phyloP scores from a whole-genome alignment of 2,797 vertebrate species.

The Selene dorsalis region DNA sequence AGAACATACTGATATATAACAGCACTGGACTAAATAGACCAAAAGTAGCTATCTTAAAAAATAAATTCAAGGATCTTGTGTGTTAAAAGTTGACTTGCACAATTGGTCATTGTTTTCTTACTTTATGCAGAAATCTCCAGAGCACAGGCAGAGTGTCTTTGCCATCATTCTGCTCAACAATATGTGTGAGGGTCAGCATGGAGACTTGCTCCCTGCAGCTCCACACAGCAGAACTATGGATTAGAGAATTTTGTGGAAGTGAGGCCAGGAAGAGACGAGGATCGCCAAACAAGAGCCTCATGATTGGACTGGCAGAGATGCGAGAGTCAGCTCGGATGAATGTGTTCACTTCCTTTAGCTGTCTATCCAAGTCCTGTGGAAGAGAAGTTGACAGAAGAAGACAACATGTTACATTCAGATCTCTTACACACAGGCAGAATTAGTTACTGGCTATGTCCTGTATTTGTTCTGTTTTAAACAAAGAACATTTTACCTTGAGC shows the following conservation, averaged over 20 bases:
- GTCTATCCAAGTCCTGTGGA: conserved; percentile 84
- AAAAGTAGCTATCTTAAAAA: not conserved
- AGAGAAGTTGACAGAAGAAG: not conserved
- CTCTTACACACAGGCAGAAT: not conserved
- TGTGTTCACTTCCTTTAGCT: conserved; percentile 81
- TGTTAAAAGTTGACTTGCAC: not conserved
- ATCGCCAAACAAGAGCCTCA: conserved; percentile 89
- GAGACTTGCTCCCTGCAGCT: conserved; percentile 89
- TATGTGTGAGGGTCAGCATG: conserved; percentile 86
- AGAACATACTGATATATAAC: too few relatives aligned
- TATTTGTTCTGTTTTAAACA: not conserved
- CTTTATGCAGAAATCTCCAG: conserved; percentile 93
- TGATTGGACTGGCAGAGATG: conserved; percentile 87
- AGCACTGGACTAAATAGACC: not conserved
- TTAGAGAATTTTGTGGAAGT: conserved; percentile 81
- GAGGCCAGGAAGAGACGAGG: conserved; percentile 83
- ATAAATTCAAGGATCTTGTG: not conserved
- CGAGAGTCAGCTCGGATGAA: conserved; percentile 88
- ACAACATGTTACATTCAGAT: not conserved
- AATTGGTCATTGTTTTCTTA: conserved; percentile 50
- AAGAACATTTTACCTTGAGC: conserved; percentile 82
- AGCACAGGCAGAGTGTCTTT: conserved; percentile 88
- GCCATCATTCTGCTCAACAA: conserved; percentile 89
- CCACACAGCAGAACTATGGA: conserved; percentile 91
- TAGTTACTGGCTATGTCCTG: not conserved